phyloP scores from a whole-genome alignment of 2,113 vertebrate genomes.

The Labeo catla region DNA sequence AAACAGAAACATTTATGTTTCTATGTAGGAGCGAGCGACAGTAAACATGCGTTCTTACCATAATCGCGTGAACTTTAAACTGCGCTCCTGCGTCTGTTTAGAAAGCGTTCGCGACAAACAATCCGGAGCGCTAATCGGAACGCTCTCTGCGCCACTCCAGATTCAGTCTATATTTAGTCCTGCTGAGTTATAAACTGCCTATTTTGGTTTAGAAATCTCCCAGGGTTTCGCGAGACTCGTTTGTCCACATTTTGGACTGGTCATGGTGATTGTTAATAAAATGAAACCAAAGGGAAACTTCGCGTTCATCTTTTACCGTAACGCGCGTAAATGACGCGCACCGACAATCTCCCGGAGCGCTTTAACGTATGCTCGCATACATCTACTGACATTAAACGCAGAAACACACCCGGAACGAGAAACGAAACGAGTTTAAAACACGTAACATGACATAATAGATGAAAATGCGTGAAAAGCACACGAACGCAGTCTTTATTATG shows the following conservation, averaged over 20 bases:
- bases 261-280: conserved; percentile 48
- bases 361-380: neutral
- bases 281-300: conserved; percentile 68
- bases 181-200: neutral
- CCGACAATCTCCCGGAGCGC: fast-evolving
- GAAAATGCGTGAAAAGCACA: neutral
- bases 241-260: neutral
- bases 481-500: neutral
- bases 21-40: neutral
- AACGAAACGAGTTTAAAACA: neutral
- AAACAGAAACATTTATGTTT: neutral
- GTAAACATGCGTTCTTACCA: conserved; percentile 3
- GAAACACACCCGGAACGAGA: too few relatives aligned
- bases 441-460: neutral
- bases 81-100: neutral
- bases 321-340: neutral
- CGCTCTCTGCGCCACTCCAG: too few relatives aligned
- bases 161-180: neutral
- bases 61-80: conserved; percentile 6
- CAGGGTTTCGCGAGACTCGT: neutral
- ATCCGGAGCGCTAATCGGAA: neutral
- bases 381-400: neutral
- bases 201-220: neutral
- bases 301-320: conserved; percentile 22
- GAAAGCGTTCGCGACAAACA: conserved; percentile 38